Conservation (phyloP, 1,140 invertebrate species). For the Adoxophyes honmai region DNA sequence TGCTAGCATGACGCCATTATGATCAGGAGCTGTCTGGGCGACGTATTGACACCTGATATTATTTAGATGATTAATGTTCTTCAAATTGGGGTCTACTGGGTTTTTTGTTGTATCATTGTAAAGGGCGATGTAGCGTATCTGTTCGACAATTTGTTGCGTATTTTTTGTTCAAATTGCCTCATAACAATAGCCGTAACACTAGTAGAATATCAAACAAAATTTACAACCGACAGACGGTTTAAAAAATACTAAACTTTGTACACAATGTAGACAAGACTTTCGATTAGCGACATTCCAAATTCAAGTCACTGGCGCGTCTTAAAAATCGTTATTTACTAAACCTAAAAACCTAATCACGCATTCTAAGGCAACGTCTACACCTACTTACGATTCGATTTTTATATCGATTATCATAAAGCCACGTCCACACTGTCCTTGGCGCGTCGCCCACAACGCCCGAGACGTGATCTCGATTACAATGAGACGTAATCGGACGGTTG, state of each 20-base stretch:
- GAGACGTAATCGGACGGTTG: conserved; percentile 28
- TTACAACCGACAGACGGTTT: not conserved
- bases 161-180: too few relatives aligned
- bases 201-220: not conserved
- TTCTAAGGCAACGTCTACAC: not conserved
- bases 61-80: conserved; percentile 2
- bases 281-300: not conserved
- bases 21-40: not conserved
- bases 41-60: conserved; percentile 7
- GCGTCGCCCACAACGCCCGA: not conserved
- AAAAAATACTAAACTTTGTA: not conserved
- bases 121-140: too few relatives aligned
- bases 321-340: not conserved
- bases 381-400: conserved; percentile 2
- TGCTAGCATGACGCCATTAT: not conserved
- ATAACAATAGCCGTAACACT: too few relatives aligned
- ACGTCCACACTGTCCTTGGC: conserved; percentile 31
- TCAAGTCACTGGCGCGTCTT: not conserved
- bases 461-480: conserved; percentile 42
- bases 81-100: not conserved
- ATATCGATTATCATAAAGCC: conserved; percentile 19
- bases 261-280: conserved; percentile 1
- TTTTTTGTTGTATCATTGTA: too few relatives aligned
- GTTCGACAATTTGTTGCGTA: too few relatives aligned
- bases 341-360: not conserved